phyloP scores from a whole-genome alignment of 2,113 vertebrate genomes.

The Chinchilla lanigera region DNA sequence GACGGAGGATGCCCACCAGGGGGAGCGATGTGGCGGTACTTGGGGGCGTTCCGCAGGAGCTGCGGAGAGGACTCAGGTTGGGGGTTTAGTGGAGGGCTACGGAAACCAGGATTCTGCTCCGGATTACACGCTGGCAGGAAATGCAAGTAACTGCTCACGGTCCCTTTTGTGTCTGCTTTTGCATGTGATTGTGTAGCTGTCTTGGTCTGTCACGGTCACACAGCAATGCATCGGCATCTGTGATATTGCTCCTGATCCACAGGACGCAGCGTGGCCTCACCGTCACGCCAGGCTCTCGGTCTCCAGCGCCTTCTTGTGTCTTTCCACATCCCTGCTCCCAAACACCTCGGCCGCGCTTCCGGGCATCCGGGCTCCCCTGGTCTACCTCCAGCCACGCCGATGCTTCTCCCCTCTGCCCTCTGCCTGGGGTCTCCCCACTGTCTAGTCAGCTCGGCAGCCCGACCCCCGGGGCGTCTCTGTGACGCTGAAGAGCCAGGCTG shows the following conservation, averaged over 20 bases:
- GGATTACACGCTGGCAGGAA: neutral
- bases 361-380: too few species aligned
- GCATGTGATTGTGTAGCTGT: rapidly evolving
- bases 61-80: neutral
- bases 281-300: neutral
- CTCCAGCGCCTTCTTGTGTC: too few species aligned
- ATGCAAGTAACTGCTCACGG: neutral
- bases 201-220: neutral
- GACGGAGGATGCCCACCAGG: neutral
- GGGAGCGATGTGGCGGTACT: neutral
- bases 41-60: neutral
- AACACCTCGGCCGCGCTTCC: neutral
- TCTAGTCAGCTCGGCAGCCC: neutral
- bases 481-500: rapidly evolving
- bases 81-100: neutral
- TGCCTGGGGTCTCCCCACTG: neutral
- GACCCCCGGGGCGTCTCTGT: neutral
- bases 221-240: neutral
- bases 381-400: neutral
- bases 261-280: neutral
- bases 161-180: neutral
- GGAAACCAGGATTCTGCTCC: neutral
- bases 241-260: neutral
- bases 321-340: neutral
- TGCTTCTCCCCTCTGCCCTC: neutral